phyloP scores from a whole-genome alignment of 2,888 invertebrate genomes.

The Tetrapedia diversipes region DNA sequence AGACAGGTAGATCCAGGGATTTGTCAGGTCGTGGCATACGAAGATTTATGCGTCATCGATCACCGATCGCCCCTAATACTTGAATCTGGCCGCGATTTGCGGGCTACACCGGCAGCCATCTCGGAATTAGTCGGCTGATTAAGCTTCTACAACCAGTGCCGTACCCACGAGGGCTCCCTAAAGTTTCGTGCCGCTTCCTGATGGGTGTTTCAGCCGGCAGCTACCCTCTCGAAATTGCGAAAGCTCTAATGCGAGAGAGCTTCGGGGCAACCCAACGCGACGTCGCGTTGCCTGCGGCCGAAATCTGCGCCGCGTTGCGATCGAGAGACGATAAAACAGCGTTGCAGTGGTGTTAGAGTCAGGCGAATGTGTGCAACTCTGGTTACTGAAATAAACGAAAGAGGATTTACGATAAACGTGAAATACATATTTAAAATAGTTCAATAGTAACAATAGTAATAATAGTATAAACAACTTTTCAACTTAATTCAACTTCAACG shows the following conservation, averaged over 20 bases:
- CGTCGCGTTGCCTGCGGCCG: conserved; percentile 52
- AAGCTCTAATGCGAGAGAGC: conserved; percentile 66
- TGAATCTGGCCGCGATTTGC: conserved; percentile 50
- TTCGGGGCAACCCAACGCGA: conserved; percentile 47
- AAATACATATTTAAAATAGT: no score
- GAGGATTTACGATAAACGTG: no score
- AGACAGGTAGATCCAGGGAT: conserved; percentile 19
- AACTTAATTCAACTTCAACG: no score
- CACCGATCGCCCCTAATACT: conserved; percentile 51
- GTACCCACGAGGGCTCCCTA: conserved; percentile 25
- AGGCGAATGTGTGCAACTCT: conserved; percentile 4
- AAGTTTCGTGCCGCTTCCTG: conserved; percentile 57
- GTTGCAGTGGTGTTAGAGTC: conserved; percentile 16
- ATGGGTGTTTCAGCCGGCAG: conserved; percentile 69
- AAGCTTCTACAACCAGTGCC: conserved; percentile 58
- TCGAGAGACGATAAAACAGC: conserved; percentile 57
- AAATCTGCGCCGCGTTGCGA: conserved; percentile 37
- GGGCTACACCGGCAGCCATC: conserved; percentile 37
- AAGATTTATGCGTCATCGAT: conserved; percentile 61
- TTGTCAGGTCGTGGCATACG: conserved; percentile 10
- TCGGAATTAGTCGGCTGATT: conserved; percentile 73
- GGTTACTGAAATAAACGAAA: background rate
- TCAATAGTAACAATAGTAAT: no score
- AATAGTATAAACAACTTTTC: no score
- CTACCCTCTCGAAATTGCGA: conserved; percentile 68